These are phyloP conservation scores for Schizopygopsis malacanthus DNA, from an alignment of 2,797 vertebrate genomes.

Conservation along the genomic window DNA sequence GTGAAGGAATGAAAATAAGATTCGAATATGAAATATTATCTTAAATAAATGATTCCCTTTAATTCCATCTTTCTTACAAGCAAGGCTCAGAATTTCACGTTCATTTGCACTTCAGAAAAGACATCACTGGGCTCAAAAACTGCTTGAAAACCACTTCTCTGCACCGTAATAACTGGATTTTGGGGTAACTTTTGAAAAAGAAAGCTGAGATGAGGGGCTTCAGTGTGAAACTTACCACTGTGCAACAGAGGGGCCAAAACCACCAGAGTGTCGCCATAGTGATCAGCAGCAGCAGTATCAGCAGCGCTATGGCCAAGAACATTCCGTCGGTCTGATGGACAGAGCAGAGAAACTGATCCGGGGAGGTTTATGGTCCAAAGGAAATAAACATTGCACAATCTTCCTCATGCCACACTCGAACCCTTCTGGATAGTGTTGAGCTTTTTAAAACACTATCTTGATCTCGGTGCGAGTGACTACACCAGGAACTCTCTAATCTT, in stretches of 20 bases:
- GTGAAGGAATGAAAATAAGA: neutral
- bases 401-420: conserved; percentile 26
- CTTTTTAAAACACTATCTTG: neutral
- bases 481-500: neutral
- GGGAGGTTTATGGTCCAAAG: conserved; percentile 22
- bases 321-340: conserved; percentile 88
- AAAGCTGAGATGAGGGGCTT: conserved; percentile 3
- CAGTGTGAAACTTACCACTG: conserved; percentile 83
- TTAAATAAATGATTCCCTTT: neutral
- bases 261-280: conserved; percentile 91
- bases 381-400: conserved; percentile 11
- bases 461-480: neutral
- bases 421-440: neutral
- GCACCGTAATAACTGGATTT: neutral
- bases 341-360: conserved; percentile 51
- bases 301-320: conserved; percentile 89
- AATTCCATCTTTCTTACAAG: neutral
- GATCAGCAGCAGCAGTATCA: conserved; percentile 92
- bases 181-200: neutral
- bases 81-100: neutral
- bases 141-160: neutral
- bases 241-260: conserved; percentile 99
- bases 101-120: conserved; percentile 11
- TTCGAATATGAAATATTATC: neutral
- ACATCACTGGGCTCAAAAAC: neutral